Percentiles rank a stretch among this genome's conserved stretches.
Conservation (phyloP, 2,888 invertebrate species). For the Erpobdella octoculata region DNA sequence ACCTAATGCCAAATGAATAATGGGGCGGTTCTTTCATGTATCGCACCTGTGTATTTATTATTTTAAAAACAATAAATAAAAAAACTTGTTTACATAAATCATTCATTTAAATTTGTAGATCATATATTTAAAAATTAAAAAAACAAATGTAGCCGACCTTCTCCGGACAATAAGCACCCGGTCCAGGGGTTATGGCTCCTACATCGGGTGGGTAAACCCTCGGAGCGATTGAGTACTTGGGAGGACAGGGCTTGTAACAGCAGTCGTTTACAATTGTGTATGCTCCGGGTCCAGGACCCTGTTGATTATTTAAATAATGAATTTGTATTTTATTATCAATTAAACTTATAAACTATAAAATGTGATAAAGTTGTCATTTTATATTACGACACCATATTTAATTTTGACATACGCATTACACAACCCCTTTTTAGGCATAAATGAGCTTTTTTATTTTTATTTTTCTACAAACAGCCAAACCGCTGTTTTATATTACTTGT, state of each 20-base stretch:
- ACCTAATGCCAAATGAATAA: conserved; percentile 16
- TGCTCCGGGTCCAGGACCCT: conserved; percentile 58
- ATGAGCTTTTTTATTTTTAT: no score
- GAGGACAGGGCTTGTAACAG: conserved; percentile 49
- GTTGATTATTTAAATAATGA: not conserved
- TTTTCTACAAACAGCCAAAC: no score
- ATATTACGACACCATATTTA: not conserved
- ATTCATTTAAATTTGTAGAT: not conserved
- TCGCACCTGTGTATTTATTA: not conserved
- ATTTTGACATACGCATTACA: not conserved
- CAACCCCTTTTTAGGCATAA: not conserved
- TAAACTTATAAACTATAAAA: no score
- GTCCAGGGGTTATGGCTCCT: conserved; percentile 22
- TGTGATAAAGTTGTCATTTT: no score
- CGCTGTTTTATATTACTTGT: no score
- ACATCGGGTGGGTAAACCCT: conserved; percentile 63
- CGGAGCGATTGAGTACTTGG: conserved; percentile 75
- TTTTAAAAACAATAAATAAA: not conserved
- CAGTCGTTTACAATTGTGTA: conserved; percentile 38
- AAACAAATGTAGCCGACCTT: not conserved
- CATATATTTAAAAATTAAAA: not conserved
- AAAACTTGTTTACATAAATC: not conserved
- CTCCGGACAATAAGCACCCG: conserved; percentile 18
- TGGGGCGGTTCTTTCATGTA: conserved; percentile 8
- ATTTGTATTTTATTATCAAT: no score